Conservation (phyloP, 2,113 vertebrate genomes). For the Ctenomys sociabilis region DNA sequence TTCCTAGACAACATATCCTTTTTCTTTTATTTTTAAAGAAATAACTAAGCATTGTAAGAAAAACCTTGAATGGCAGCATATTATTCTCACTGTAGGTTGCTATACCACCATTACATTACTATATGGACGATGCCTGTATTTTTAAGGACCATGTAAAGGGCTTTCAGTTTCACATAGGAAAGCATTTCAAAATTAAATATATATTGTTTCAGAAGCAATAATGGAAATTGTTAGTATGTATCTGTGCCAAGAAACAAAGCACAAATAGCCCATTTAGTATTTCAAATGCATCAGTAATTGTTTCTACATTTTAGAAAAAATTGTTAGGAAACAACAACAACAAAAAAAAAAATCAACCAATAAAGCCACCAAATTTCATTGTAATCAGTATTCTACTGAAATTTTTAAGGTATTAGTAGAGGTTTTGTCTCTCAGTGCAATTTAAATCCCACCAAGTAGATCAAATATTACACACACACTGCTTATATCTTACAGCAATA, state of each 20-base stretch:
- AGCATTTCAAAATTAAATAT: slow-evolving; percentile 33
- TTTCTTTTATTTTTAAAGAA: background rate
- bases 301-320: slow-evolving; percentile 48
- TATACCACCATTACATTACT: background rate
- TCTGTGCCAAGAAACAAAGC: background rate
- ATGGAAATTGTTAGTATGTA: slow-evolving; percentile 41
- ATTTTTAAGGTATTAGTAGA: slow-evolving; percentile 22
- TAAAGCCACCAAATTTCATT: slow-evolving; percentile 12
- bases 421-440: background rate
- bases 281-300: slow-evolving; percentile 29
- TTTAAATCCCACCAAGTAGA: background rate
- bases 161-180: background rate
- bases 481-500: background rate
- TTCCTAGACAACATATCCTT: background rate
- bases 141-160: background rate
- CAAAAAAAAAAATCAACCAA: slow-evolving; percentile 29
- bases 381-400: background rate
- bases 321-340: background rate
- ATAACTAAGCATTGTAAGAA: background rate
- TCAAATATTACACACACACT: background rate
- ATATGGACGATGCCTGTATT: background rate
- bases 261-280: background rate
- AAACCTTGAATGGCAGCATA: slow-evolving; percentile 28
- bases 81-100: background rate
- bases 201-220: slow-evolving; percentile 14